Percentiles rank a stretch among this genome's conserved stretches.
These are phyloP conservation scores for Lasiurus borealis DNA, from an alignment of 2,113 vertebrate species.

Conservation along the genomic window DNA sequence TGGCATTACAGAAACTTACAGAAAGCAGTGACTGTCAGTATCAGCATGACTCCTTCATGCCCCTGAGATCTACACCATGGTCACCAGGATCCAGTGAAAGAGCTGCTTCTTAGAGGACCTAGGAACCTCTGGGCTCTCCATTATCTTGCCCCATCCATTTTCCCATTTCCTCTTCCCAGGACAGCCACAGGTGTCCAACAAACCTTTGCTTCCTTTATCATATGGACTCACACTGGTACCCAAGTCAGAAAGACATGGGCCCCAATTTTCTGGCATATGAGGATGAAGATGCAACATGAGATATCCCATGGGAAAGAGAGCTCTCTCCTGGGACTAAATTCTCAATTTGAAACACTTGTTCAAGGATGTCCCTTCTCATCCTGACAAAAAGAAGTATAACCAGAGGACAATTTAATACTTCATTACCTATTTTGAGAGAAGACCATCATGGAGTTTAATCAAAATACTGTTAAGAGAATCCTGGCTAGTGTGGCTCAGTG, in stretches of 20 bases:
- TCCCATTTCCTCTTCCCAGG: conserved; percentile 15
- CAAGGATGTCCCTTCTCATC: neutral
- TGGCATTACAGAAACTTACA: conserved; percentile 21
- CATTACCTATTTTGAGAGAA: conserved; percentile 45
- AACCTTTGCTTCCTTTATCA: conserved; percentile 42
- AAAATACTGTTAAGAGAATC: conserved; percentile 37
- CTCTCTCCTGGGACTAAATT: conserved; percentile 15
- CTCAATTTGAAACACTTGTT: neutral
- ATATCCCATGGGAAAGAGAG: neutral
- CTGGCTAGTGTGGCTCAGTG: neutral
- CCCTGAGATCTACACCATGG: neutral
- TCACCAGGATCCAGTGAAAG: neutral
- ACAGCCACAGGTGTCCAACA: neutral
- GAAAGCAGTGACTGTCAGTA: neutral
- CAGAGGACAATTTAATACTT: conserved; percentile 43
- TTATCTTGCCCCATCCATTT: neutral
- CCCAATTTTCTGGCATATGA: neutral
- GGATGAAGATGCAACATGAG: neutral
- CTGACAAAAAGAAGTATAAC: conserved; percentile 9
- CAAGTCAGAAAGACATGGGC: neutral
- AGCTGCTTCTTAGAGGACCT: neutral
- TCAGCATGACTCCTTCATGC: neutral
- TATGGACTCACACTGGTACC: neutral
- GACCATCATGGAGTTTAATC: neutral
- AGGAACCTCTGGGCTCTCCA: neutral